Conservation (phyloP, 2,797 vertebrate species). For the Apogon hyalosoma region DNA sequence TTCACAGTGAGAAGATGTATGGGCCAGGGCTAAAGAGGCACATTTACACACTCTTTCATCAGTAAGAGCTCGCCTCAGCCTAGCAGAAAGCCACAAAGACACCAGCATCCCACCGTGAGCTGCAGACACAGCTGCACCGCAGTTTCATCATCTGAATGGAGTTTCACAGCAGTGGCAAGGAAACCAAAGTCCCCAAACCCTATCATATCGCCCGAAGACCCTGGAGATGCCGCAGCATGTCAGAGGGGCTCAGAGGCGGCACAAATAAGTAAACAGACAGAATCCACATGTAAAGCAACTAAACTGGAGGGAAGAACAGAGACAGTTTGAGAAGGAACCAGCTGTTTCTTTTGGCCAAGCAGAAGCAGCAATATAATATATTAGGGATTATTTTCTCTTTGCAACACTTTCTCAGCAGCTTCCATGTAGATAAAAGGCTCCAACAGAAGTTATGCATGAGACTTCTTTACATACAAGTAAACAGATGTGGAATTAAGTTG, state of each 20-base stretch:
- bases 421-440: slow-evolving; percentile 14
- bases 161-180: slow-evolving; percentile 76
- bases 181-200: slow-evolving; percentile 67
- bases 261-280: slow-evolving; percentile 64
- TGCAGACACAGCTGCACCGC: slow-evolving; percentile 66
- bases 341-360: slow-evolving; percentile 34
- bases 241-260: slow-evolving; percentile 47
- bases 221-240: slow-evolving; percentile 63
- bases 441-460: slow-evolving; percentile 22
- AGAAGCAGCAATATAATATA: slow-evolving; percentile 32
- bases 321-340: slow-evolving; percentile 34
- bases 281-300: slow-evolving; percentile 58
- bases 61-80: slow-evolving; percentile 66
- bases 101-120: slow-evolving; percentile 75
- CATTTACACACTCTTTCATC: slow-evolving; percentile 81
- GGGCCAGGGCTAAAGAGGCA: slow-evolving; percentile 59
- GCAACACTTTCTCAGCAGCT: slow-evolving; percentile 16
- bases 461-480: slow-evolving; percentile 34
- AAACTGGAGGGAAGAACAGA: slow-evolving; percentile 39
- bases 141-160: slow-evolving; percentile 81
- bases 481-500: slow-evolving; percentile 45
- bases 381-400: slow-evolving; percentile 28
- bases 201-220: slow-evolving; percentile 59
- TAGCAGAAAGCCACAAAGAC: slow-evolving; percentile 66
- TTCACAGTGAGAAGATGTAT: slow-evolving; percentile 61